These are phyloP conservation scores for Corydoras sp. DNA, from an alignment of 2,113 vertebrate genomes.

Conservation along the genomic window DNA sequence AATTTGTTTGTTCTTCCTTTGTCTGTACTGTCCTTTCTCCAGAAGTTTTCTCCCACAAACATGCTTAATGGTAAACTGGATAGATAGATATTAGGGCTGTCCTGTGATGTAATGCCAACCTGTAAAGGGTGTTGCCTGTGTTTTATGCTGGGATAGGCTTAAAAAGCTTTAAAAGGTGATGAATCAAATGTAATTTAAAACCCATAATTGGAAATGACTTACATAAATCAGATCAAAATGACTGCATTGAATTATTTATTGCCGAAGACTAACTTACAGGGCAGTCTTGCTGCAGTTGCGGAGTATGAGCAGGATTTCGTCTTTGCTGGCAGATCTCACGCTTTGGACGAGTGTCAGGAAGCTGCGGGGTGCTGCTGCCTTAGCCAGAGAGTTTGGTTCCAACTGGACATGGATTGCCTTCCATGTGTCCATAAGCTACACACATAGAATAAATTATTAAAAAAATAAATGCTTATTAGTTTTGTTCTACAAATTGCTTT, in stretches of 20 bases:
- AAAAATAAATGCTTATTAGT: neutral
- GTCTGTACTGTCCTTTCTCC: too few species aligned
- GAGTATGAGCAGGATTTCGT: conserved; percentile 82
- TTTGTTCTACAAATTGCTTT: neutral
- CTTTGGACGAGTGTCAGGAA: conserved; percentile 85
- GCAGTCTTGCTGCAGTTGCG: conserved; percentile 75
- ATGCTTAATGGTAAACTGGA: too few species aligned
- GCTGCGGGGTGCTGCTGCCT: conserved; percentile 70
- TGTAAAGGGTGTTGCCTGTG: too few species aligned
- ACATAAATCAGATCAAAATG: too few species aligned
- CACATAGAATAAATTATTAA: conserved; percentile 24
- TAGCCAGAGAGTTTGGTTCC: conserved; percentile 79
- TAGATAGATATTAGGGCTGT: too few species aligned
- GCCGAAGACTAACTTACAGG: conserved; percentile 70
- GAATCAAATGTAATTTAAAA: too few species aligned
- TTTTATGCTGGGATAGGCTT: too few species aligned
- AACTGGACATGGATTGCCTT: conserved; percentile 67
- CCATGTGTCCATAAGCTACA: conserved; percentile 81
- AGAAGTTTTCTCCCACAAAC: too few species aligned
- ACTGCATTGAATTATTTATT: neutral
- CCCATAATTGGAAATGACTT: too few species aligned
- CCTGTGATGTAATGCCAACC: too few species aligned
- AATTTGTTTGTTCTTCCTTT: too few species aligned
- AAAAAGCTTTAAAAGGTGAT: too few species aligned
- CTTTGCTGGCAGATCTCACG: conserved; percentile 77